Conservation (phyloP, 2,113 vertebrate species). For the Lepus europaeus region DNA sequence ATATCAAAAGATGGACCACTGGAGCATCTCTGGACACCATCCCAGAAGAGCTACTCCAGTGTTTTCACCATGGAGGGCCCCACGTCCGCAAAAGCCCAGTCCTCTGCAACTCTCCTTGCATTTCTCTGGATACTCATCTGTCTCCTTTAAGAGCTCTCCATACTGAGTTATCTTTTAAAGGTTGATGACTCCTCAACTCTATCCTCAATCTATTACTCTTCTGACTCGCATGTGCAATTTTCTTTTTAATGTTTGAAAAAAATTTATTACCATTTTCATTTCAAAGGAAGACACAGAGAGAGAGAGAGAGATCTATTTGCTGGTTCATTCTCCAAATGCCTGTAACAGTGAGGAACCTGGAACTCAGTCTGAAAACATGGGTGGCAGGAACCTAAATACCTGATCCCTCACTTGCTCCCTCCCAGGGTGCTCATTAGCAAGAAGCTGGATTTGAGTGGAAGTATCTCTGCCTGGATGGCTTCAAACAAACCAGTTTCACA, state of each 20-base stretch:
- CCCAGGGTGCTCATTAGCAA: too few relatives aligned
- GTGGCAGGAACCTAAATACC: too few relatives aligned
- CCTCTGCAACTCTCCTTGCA: neutral
- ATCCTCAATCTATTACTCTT: slow-evolving; percentile 1
- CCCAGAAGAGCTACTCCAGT: neutral
- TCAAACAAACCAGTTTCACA: slow-evolving; percentile 36
- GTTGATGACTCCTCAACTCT: slow-evolving; percentile 31
- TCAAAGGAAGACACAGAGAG: too few relatives aligned
- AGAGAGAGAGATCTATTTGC: too few relatives aligned
- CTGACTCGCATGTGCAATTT: slow-evolving; percentile 16
- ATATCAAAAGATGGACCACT: too few relatives aligned
- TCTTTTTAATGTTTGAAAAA: neutral
- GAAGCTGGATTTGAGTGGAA: slow-evolving; percentile 7
- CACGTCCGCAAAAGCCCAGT: neutral
- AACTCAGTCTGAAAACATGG: too few relatives aligned
- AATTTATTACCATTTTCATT: too few relatives aligned
- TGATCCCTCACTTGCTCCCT: too few relatives aligned
- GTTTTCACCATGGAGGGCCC: neutral
- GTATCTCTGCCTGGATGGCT: neutral
- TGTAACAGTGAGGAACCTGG: too few relatives aligned
- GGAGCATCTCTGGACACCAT: too few relatives aligned
- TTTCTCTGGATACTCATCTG: neutral
- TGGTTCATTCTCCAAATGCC: too few relatives aligned
- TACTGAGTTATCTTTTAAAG: slow-evolving; percentile 5
- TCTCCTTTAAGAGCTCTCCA: slow-evolving; percentile 3